Evolutionary conservation across 2,797 vertebrate species (phyloP).

Genomic region (Coregonus suidteri): DNA sequence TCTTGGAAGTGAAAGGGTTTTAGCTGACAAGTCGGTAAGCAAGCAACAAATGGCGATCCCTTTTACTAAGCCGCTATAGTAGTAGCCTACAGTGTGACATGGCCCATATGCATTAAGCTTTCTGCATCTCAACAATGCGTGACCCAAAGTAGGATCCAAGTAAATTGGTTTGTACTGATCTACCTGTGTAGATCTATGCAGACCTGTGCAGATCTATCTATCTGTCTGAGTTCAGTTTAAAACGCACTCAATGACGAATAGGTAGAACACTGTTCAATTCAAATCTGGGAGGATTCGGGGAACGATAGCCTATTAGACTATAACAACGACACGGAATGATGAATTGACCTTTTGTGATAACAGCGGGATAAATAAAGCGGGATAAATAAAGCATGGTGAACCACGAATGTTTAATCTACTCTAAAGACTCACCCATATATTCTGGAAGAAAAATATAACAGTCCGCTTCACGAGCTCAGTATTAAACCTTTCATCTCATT

Average conservation of each 20-base stretch:
- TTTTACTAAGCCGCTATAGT: constrained; percentile 13
- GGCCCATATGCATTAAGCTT: not conserved
- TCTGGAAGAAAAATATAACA: constrained; percentile 47
- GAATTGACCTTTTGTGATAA: not conserved
- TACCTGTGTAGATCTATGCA: too few species aligned
- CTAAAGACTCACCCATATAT: constrained; percentile 58
- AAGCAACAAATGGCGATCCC: constrained; percentile 30
- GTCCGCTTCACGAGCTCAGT: constrained; percentile 51
- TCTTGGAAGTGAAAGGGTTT: constrained; percentile 28
- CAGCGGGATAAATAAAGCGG: not conserved
- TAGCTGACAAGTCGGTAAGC: not conserved
- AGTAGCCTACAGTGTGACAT: not conserved
- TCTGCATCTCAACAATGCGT: not conserved
- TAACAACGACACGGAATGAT: not conserved
- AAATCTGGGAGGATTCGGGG: not conserved
- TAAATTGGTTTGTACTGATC: not conserved
- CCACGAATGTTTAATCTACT: not conserved
- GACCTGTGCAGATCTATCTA: too few species aligned
- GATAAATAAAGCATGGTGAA: not conserved
- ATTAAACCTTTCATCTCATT: constrained; percentile 66
- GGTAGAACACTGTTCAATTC: too few species aligned
- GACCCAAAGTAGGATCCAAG: not conserved
- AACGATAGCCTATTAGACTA: not conserved
- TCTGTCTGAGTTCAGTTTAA: too few species aligned
- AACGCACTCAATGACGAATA: too few species aligned